Conservation (phyloP, 2,888 invertebrate genomes). For the Caenorhabditis japonica region DNA sequence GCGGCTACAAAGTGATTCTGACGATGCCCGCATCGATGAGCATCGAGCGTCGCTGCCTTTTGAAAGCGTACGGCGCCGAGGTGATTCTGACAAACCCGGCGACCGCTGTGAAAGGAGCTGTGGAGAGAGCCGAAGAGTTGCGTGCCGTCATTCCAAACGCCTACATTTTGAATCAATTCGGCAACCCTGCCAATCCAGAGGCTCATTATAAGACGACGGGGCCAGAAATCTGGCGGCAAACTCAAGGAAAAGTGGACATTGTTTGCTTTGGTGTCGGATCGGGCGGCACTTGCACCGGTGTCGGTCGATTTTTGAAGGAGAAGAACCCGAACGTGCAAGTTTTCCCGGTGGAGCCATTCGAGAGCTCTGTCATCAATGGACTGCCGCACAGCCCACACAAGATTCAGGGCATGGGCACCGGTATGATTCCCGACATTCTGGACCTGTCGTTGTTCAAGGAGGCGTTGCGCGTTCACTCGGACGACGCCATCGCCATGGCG, state of each 20-base stretch:
- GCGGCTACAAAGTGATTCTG: constrained; percentile 73
- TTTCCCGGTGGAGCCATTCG: constrained; percentile 70
- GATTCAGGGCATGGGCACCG: constrained; percentile 72
- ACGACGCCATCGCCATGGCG: constrained; percentile 74
- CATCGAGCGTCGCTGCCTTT: constrained; percentile 68
- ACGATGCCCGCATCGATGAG: constrained; percentile 76
- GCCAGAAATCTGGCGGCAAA: constrained; percentile 77
- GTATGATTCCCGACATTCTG: constrained; percentile 69
- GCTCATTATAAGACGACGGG: constrained; percentile 76
- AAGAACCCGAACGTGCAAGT: constrained; percentile 68
- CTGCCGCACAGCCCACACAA: constrained; percentile 68
- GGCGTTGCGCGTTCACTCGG: constrained; percentile 64
- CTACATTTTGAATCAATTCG: constrained; percentile 67
- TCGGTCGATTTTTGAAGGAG: constrained; percentile 69
- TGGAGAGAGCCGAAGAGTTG: constrained; percentile 64
- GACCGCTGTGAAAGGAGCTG: constrained; percentile 67
- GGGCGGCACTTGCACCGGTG: constrained; percentile 71
- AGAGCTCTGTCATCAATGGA: constrained; percentile 70
- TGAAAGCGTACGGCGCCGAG: constrained; percentile 72
- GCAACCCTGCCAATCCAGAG: constrained; percentile 71
- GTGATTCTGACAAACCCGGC: constrained; percentile 73
- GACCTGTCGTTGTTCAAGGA: constrained; percentile 67
- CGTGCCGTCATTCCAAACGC: constrained; percentile 64
- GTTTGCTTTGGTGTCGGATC: constrained; percentile 74
- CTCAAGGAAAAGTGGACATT: constrained; percentile 73